These are phyloP conservation scores for Tetramorium bicarinatum DNA, from an alignment of 2,888 invertebrate species.

Conservation along the genomic window DNA sequence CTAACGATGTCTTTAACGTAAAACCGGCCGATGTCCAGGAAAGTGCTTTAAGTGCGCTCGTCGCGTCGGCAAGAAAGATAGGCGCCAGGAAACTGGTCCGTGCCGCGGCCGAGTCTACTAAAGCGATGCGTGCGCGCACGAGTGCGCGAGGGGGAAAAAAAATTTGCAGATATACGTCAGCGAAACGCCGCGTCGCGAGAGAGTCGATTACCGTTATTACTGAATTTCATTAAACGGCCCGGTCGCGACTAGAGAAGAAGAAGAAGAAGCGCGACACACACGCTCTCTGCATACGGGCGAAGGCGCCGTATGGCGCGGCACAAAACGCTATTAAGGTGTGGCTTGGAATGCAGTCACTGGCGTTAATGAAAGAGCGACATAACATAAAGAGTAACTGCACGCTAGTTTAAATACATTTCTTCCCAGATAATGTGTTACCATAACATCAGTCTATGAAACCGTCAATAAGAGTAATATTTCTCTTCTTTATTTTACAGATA, in stretches of 20 bases:
- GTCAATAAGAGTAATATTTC: neutral
- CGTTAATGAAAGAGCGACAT: slow-evolving; percentile 63
- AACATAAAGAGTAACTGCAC: slow-evolving; percentile 26
- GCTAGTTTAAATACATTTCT: slow-evolving; percentile 1
- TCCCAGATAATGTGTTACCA: neutral
- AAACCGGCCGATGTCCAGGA: slow-evolving; percentile 57
- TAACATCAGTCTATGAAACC: neutral
- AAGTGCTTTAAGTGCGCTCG: slow-evolving; percentile 56
- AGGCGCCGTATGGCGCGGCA: slow-evolving; percentile 66
- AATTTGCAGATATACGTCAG: slow-evolving; percentile 58
- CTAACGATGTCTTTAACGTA: slow-evolving; percentile 64
- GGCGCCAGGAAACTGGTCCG: slow-evolving; percentile 75
- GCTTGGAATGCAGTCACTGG: slow-evolving; percentile 78
- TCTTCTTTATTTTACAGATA: neutral
- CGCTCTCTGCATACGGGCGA: slow-evolving; percentile 65
- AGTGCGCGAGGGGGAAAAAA: slow-evolving; percentile 52
- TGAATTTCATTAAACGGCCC: slow-evolving; percentile 75
- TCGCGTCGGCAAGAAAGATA: slow-evolving; percentile 64
- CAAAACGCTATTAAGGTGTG: slow-evolving; percentile 78
- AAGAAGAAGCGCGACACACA: slow-evolving; percentile 57
- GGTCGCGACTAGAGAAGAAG: slow-evolving; percentile 28
- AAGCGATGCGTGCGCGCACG: slow-evolving; percentile 39
- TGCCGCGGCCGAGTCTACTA: slow-evolving; percentile 42
- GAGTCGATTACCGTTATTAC: slow-evolving; percentile 77
- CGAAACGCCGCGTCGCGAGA: slow-evolving; percentile 68